Base-by-base conservation (phyloP, 2,113 vertebrate genomes). In the Coturnix japonica region DNA sequence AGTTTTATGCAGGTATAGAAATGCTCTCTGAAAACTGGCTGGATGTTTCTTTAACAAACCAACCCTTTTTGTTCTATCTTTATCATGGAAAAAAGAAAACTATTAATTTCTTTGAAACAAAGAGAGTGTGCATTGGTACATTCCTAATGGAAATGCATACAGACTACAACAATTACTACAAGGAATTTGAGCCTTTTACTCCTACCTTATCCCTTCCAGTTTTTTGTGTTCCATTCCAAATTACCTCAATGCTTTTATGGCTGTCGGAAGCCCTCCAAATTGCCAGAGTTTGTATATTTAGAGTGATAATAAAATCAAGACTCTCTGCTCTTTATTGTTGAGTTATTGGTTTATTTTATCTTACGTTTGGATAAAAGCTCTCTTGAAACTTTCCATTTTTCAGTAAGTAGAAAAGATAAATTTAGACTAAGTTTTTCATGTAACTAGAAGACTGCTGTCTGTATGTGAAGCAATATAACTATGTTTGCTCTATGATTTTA, bases 191-290 rank as follows among this genome's bases (percentile, higher is more conserved):
- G 41, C 30, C 2, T 90, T 53, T 31, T 28, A 70, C 0, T 85
- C 90, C 25, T 15, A 51, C 70, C 25, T 9, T 16, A 37, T 56
- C 13, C 43, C 18, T 43, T 67, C 11, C 43, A 21, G 25, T 74
- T 74, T 93, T 91, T 89, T 81, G 43, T 44, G 13, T 18, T 79
- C 59, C 16, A 16, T 85, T 91, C 72, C 54, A 49, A 72, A 53
- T 87, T 73, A 47, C 20, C n/a, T 64, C 35, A 11, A 26, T 82
- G n/a, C 9, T 80, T 91, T 87, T 69, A 37, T 2, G 3, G 44
- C 44, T 93, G 73, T 87, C 33, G 75, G 44, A 87, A 79, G 66
- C 35, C 57, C 91, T 72, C 35, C 57, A 10, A 46, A 28, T 63
- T 70, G 54, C 49, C 75, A 54, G 37, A 76, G 7, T 47, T 90